Conservation (phyloP, 2,888 invertebrate genomes). For the Plebejus anna region DNA sequence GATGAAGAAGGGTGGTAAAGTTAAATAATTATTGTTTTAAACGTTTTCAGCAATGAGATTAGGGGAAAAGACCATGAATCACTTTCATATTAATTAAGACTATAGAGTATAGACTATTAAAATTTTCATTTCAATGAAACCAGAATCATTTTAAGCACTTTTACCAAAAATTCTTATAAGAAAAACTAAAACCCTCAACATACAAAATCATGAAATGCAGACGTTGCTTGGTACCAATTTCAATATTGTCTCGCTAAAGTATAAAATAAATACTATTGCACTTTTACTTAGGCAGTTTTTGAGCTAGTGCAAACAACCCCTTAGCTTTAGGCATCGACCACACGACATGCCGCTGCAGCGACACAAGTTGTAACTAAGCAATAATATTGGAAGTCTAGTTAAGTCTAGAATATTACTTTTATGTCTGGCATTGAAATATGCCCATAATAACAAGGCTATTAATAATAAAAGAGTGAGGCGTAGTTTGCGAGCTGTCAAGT, state of each 20-base stretch:
- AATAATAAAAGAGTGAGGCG: slow-evolving; percentile 19
- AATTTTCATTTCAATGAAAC: no score
- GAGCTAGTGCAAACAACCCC: background rate
- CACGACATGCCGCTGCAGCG: background rate
- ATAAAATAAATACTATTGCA: background rate
- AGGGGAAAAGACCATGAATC: no score
- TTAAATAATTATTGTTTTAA: no score
- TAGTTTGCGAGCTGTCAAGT: slow-evolving; percentile 15
- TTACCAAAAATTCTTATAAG: background rate
- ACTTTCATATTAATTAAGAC: no score
- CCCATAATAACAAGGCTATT: background rate
- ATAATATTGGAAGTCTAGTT: background rate
- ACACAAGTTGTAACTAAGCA: background rate
- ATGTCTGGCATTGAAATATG: background rate
- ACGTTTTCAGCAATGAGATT: no score
- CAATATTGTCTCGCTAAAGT: background rate
- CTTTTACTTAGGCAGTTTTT: background rate
- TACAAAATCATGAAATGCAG: no score
- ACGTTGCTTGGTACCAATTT: background rate
- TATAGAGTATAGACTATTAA: no score
- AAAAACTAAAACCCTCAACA: background rate
- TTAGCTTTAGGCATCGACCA: background rate
- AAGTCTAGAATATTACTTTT: background rate
- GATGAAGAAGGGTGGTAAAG: no score
- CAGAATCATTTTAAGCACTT: no score